Evolutionary conservation across 2,113 vertebrate species (phyloP).

Genomic region (Indicator indicator): DNA sequence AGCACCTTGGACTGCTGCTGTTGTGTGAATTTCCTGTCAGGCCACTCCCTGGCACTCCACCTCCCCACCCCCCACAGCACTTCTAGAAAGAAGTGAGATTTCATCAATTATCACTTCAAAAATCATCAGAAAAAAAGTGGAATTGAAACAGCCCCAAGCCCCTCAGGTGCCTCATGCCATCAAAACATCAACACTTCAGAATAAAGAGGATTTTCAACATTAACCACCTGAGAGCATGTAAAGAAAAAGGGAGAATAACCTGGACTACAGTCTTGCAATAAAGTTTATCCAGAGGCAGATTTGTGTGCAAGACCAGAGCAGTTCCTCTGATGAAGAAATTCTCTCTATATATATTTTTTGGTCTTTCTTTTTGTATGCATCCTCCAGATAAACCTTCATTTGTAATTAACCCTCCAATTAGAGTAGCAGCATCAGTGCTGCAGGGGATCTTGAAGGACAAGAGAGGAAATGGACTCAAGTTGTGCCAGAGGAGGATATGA

Average conservation of each 20-base stretch:
- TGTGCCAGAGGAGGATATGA: too few relatives aligned
- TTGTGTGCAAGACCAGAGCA: background rate
- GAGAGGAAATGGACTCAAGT: too few relatives aligned
- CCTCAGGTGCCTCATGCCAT: background rate
- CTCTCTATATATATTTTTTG: accelerated
- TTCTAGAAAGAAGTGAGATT: slow-evolving; percentile 5
- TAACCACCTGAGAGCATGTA: background rate
- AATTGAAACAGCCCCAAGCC: background rate
- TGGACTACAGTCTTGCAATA: background rate
- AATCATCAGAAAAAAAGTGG: background rate
- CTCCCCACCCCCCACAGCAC: background rate
- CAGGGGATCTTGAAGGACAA: background rate
- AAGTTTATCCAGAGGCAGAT: background rate
- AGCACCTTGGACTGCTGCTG: background rate
- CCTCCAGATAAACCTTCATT: background rate
- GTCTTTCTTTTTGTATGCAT: background rate
- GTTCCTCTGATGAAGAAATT: background rate
- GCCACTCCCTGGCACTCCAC: background rate
- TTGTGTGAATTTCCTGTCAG: background rate
- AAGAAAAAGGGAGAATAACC: background rate
- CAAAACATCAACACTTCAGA: background rate
- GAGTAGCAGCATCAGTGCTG: background rate
- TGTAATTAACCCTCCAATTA: background rate
- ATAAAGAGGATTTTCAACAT: background rate
- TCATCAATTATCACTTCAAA: slow-evolving; percentile 19